A percentile compares a stretch with the other conserved stretches of the same genome.
Evolutionary conservation across 2,888 invertebrate species (phyloP).

Genomic region (Epirrhoe alternata): DNA sequence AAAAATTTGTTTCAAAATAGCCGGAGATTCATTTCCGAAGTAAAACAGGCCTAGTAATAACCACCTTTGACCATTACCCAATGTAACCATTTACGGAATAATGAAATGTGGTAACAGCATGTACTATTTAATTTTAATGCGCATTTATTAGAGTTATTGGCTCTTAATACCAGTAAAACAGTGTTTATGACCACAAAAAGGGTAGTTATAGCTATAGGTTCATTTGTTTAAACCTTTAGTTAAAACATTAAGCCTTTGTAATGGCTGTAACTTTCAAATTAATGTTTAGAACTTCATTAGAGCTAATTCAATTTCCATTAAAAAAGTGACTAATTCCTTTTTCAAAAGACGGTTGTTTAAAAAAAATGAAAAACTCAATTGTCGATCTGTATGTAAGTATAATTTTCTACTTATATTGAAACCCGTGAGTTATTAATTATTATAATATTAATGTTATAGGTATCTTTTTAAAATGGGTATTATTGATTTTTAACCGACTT

Average conservation of each 20-base stretch:
- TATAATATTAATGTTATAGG: too few relatives aligned
- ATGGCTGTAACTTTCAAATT: conserved; percentile 25
- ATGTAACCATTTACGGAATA: conserved; percentile 33
- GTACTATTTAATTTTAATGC: conserved; percentile 40
- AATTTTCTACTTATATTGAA: too few relatives aligned
- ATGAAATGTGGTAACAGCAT: conserved; percentile 33
- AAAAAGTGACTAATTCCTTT: neutral
- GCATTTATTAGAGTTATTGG: conserved; percentile 42
- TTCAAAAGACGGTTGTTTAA: neutral
- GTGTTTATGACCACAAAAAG: conserved; percentile 44
- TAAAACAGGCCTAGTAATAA: conserved; percentile 23
- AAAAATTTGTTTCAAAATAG: neutral
- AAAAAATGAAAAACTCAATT: neutral
- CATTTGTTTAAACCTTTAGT: conserved; percentile 34
- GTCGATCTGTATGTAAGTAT: too few relatives aligned
- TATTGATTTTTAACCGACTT: neutral
- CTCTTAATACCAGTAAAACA: conserved; percentile 38
- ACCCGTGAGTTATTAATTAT: too few relatives aligned
- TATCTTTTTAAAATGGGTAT: neutral
- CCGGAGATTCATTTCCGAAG: conserved; percentile 3
- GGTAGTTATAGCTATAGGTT: conserved; percentile 28
- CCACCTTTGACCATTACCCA: conserved; percentile 27
- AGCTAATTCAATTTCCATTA: conserved; percentile 6
- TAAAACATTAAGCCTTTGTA: conserved; percentile 26
- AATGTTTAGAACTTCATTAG: conserved; percentile 30